phyloP scores from a whole-genome alignment of 2,888 invertebrate genomes.

The Drosophila neoperkinsi region DNA sequence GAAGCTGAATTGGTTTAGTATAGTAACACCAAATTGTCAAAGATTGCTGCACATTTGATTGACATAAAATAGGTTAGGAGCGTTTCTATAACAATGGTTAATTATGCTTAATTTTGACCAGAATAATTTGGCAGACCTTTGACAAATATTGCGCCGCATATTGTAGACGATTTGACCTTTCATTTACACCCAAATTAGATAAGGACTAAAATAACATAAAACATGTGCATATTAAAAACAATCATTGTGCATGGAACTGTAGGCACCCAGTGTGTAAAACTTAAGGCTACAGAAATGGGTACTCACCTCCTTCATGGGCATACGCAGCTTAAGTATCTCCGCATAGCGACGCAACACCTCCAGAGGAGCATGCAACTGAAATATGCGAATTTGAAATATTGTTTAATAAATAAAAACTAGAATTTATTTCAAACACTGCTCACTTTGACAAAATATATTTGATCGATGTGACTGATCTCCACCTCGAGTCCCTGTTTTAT shows the following conservation, averaged over 20 bases:
- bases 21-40: conserved; percentile 17
- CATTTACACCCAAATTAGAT: conserved; percentile 83
- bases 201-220: conserved; percentile 69
- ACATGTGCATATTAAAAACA: conserved; percentile 8
- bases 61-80: conserved; percentile 10
- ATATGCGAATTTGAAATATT: not conserved
- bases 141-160: conserved; percentile 89
- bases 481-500: conserved; percentile 91
- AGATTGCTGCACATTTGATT: conserved; percentile 15
- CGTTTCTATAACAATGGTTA: conserved; percentile 48
- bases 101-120: conserved; percentile 39
- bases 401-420: not conserved
- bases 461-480: conserved; percentile 88
- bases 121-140: conserved; percentile 86
- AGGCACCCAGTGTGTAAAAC: not conserved
- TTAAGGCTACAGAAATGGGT: not conserved
- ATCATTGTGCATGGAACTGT: not conserved
- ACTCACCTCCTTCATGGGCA: conserved; percentile 96
- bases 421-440: not conserved
- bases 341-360: conserved; percentile 94
- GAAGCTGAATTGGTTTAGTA: conserved; percentile 11
- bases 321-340: conserved; percentile 95
- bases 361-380: conserved; percentile 93
- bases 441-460: conserved; percentile 92
- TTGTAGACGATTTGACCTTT: conserved; percentile 88